Evolutionary conservation across 2,797 vertebrate species (phyloP), one percentile per base, ranked within the genome.

Genomic region (Xenopus petersii): DNA sequence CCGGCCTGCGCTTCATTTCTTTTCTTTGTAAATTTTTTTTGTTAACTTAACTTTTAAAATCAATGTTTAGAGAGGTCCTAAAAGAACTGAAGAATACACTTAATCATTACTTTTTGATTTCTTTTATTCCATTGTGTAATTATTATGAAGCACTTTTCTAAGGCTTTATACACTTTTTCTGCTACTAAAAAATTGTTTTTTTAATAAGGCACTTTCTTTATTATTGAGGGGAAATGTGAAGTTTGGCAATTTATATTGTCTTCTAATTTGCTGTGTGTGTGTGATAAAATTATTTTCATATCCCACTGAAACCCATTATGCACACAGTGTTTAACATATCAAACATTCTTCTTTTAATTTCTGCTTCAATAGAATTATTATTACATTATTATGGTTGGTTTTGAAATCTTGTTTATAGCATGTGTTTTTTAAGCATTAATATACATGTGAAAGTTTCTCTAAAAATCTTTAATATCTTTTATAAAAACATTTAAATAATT

Each of bases 241-340:
- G 15, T 55, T 55, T 55, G 51, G 12, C 26, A 30, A 30, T 30
- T 2, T 16, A 6, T 55, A 13, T 24, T 64, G 17, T 13, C 7
- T 49, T 59, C 16, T 36, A 30, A 24, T 73, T 67, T 77, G 26
- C 81, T 84, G 42, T 74, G 67, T 84, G 42, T 74, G 67, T 84
- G 80, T 49, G 73, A 81, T 78, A 12, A 77, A 91, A 89, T 91
- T 78, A 91, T 90, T 91, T 90, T 84, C 86, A 91, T 90, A 88
- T 91, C 89, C 88, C 90, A 87, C 68, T 87, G 89, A 90, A 92
- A 91, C 87, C 86, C 82, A 90, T 92, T 91, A 92, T 88, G 82
- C 80, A 85, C 81, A 85, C 83, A 84, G 86, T 88, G 90, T 86
- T 91, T 91, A 90, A 87, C 85, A 91, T 84, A 89, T 90, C 88